phyloP scores from a whole-genome alignment of 2,797 vertebrate genomes.

The Myiotriccus ornatus region DNA sequence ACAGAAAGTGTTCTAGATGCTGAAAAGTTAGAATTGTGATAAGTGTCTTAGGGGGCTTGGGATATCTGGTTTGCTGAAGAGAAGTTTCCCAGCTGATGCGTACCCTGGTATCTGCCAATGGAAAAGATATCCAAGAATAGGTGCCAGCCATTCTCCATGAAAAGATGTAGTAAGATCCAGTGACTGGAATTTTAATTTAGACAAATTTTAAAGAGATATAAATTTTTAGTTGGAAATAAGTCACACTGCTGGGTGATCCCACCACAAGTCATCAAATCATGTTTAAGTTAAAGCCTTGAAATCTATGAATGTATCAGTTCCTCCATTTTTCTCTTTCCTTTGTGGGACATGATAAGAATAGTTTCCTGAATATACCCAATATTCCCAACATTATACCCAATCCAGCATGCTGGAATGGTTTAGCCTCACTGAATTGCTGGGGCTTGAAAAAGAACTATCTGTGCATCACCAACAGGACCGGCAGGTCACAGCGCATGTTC shows the following conservation, averaged over 20 bases:
- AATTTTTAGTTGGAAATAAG: neutral
- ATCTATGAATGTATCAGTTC: neutral
- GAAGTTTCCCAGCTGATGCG: neutral
- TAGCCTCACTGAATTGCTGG: neutral
- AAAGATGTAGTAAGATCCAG: neutral
- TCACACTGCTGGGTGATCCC: neutral
- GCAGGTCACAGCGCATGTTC: neutral
- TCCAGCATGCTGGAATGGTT: neutral
- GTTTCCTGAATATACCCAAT: neutral
- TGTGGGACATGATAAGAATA: neutral
- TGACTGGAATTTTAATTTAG: neutral
- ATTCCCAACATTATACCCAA: neutral
- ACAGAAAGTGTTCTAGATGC: neutral
- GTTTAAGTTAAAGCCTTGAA: neutral
- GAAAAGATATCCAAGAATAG: neutral
- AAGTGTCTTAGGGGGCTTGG: neutral
- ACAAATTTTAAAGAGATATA: neutral
- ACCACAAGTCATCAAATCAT: neutral
- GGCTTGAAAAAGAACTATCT: neutral
- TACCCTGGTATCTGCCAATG: neutral
- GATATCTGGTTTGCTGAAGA: neutral
- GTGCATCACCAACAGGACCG: neutral
- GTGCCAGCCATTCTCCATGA: neutral
- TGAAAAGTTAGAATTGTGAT: neutral
- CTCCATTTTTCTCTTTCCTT: neutral